Evolutionary conservation across 1,140 invertebrate species (phyloP), one percentile per base, ranked within the genome.

Genomic region (Tetramorium parvispinum): DNA sequence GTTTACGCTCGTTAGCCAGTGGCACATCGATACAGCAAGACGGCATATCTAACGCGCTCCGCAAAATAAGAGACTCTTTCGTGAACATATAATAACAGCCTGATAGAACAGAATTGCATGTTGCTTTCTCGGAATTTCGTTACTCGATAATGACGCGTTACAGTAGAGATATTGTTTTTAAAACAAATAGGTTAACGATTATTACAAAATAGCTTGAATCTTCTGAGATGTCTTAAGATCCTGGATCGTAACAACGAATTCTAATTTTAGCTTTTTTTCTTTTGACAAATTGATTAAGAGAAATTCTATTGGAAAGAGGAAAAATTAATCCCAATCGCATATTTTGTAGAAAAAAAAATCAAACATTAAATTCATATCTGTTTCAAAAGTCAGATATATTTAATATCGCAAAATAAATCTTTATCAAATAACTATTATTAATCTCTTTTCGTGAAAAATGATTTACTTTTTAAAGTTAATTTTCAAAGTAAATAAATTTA

Each of bases 1-100:
- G 79, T 83, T 83, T 75, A 83, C 53, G 79, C 79, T 83, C 27
- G 24, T 83, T 83, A 73, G 40, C 43, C 79, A 75, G 55, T 55
- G 27, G 27, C 40, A 66, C 46, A 73, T 73, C 53, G 79, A 83
- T 57, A 73, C 53, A 37, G 27, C 27, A 63, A 71, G 65, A 82
- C 40, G 7, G 21, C 43, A 82, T 5, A 16, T 59, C 32, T 63
- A 46, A 61, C 27, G n/a, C n/a, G 5, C 24, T 16, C 71, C 40
- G 43, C 16, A 49, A 73, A 70, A 82, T 57, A 2, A 59, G 40
- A 46, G 27, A 75, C 37, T 57, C 27, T 83, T 73, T 49, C 16
- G 21, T 18, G 13, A 71, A 57, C 37, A 13, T 51, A 27, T 53
- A 70, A 81, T 51, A 82, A 73, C 18, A 13, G 32, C 2, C 4